These are phyloP conservation scores for Lycaon pictus DNA, from an alignment of 2,113 vertebrate genomes.

Conservation along the genomic window DNA sequence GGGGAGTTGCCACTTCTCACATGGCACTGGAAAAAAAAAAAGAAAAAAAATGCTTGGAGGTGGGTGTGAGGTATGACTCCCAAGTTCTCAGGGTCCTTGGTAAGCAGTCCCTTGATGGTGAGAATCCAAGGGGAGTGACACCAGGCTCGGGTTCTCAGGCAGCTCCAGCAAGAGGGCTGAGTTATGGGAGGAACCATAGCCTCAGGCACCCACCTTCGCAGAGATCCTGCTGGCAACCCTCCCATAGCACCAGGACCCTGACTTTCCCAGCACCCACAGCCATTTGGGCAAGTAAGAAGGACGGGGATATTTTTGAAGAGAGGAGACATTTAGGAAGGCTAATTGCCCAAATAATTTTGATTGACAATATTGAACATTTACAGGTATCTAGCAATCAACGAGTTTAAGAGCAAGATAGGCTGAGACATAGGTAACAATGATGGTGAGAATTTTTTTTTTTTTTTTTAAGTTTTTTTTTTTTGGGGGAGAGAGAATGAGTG, in stretches of 20 bases:
- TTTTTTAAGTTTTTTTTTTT: not conserved
- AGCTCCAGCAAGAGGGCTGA: not conserved
- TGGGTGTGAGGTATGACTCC: not conserved
- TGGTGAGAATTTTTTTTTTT: not conserved
- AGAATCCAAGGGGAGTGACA: not conserved
- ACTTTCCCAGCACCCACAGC: not conserved
- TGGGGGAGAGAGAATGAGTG: too few species aligned
- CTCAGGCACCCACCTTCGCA: fast-evolving
- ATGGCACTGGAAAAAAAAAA: not conserved
- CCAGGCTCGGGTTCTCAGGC: not conserved
- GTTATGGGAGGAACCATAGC: not conserved
- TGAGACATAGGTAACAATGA: not conserved
- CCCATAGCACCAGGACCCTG: too few species aligned
- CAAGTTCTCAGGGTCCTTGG: not conserved
- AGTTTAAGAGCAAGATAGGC: not conserved
- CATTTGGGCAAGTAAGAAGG: not conserved
- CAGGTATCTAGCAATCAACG: not conserved
- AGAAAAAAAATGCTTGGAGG: not conserved
- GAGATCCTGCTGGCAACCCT: not conserved
- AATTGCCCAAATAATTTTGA: not conserved
- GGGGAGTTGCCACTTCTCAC: not conserved
- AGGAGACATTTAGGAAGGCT: not conserved
- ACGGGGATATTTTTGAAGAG: not conserved
- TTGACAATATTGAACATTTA: not conserved
- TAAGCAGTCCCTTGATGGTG: not conserved